Evolutionary conservation across 2,797 vertebrate species (phyloP).

Genomic region (Schizopygopsis pylzovi): DNA sequence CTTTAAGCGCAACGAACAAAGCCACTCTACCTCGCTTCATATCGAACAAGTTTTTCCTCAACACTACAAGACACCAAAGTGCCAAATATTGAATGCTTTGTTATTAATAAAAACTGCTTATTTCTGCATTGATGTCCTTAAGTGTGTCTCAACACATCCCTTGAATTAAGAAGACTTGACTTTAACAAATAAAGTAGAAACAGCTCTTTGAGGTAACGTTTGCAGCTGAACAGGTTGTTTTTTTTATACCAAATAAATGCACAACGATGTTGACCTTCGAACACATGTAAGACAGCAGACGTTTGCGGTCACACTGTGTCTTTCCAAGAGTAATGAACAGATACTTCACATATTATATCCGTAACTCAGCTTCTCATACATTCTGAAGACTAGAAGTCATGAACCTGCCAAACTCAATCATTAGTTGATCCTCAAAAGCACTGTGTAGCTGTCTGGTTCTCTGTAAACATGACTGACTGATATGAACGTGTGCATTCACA

Average conservation of each 20-base stretch:
- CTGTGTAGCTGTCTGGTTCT: neutral
- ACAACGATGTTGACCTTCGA: neutral
- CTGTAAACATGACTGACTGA: neutral
- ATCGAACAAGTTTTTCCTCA: neutral
- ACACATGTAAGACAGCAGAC: neutral
- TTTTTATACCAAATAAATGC: neutral
- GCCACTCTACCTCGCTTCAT: slow-evolving; percentile 17
- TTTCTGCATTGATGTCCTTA: neutral
- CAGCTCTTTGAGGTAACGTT: no score
- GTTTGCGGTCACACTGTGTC: neutral
- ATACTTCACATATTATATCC: neutral
- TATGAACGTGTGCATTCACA: neutral
- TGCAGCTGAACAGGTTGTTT: no score
- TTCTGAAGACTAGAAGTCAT: neutral
- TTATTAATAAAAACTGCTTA: slow-evolving; percentile 15
- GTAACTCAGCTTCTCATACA: neutral
- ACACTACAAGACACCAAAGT: slow-evolving; percentile 7
- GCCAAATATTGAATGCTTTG: neutral
- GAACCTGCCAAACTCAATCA: neutral
- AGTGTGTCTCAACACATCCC: neutral
- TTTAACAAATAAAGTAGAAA: no score
- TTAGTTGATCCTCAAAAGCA: neutral
- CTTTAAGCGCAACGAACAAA: neutral
- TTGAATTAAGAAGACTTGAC: neutral
- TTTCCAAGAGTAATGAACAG: neutral